Conservation (phyloP, 2,888 invertebrate genomes). For the Acleris emargana region DNA sequence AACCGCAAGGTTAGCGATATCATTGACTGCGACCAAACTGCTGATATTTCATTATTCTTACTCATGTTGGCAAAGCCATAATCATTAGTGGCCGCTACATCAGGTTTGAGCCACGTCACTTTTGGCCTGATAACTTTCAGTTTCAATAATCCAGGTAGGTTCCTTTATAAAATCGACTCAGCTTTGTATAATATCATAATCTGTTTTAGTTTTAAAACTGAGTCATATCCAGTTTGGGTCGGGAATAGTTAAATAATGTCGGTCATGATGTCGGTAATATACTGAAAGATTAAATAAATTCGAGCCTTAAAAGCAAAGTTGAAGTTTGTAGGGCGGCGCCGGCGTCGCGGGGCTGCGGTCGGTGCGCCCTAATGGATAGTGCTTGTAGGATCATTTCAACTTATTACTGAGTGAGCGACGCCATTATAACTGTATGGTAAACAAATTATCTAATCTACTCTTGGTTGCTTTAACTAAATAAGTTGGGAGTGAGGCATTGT, state of each 20-base stretch:
- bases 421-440: slow-evolving; percentile 14
- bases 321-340: slow-evolving; percentile 39
- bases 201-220: slow-evolving; percentile 36
- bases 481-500: slow-evolving; percentile 38
- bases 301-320: slow-evolving; percentile 61
- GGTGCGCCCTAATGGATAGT: slow-evolving; percentile 40
- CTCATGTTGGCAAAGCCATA: background rate
- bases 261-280: slow-evolving; percentile 46
- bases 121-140: slow-evolving; percentile 3
- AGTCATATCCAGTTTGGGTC: slow-evolving; percentile 39
- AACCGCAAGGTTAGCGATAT: background rate
- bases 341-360: slow-evolving; percentile 16
- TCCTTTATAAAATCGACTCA: background rate
- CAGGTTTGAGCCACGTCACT: too few relatives aligned
- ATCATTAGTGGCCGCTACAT: background rate
- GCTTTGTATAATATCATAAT: slow-evolving; percentile 35
- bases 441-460: slow-evolving; percentile 31
- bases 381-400: slow-evolving; percentile 34
- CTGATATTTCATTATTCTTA: background rate
- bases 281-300: slow-evolving; percentile 54
- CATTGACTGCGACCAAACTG: too few relatives aligned
- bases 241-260: slow-evolving; percentile 49
- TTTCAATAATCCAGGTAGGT: background rate
- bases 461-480: slow-evolving; percentile 35
- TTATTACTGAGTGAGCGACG: slow-evolving; percentile 21